Percentiles rank a stretch among this genome's conserved stretches.
These are phyloP conservation scores for Pteruthius melanotis DNA, from an alignment of 2,113 vertebrate genomes.

Conservation along the genomic window DNA sequence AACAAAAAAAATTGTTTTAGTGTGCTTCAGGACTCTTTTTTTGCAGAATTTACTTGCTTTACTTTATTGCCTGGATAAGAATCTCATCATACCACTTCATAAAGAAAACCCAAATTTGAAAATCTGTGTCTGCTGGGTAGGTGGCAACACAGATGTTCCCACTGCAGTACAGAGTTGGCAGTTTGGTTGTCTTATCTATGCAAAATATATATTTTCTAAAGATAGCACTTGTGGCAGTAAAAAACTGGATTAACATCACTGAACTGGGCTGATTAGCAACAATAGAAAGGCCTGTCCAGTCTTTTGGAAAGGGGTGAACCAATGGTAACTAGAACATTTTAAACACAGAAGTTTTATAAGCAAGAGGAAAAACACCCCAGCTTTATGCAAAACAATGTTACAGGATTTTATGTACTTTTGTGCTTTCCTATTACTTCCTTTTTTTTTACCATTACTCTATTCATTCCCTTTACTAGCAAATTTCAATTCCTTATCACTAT, in stretches of 20 bases:
- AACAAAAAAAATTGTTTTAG: background rate
- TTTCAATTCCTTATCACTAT: conserved; percentile 13
- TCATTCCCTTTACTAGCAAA: background rate
- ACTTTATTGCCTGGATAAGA: background rate
- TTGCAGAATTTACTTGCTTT: background rate
- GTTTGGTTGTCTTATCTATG: background rate
- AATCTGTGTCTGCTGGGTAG: background rate
- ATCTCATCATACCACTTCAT: background rate
- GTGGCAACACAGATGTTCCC: background rate
- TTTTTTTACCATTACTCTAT: background rate
- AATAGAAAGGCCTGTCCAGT: background rate
- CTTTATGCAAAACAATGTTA: background rate
- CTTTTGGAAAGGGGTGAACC: background rate
- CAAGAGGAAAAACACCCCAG: background rate
- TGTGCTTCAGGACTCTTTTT: background rate
- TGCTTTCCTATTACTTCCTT: background rate
- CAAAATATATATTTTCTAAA: background rate
- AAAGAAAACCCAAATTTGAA: background rate
- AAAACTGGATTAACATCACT: background rate
- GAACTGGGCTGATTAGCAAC: background rate
- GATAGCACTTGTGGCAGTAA: background rate
- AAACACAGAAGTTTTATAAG: background rate
- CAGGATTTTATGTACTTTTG: background rate
- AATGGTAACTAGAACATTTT: background rate
- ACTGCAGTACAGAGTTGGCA: background rate